These are phyloP conservation scores for Aricia agestis DNA, from an alignment of 1,140 invertebrate genomes.

Conservation along the genomic window DNA sequence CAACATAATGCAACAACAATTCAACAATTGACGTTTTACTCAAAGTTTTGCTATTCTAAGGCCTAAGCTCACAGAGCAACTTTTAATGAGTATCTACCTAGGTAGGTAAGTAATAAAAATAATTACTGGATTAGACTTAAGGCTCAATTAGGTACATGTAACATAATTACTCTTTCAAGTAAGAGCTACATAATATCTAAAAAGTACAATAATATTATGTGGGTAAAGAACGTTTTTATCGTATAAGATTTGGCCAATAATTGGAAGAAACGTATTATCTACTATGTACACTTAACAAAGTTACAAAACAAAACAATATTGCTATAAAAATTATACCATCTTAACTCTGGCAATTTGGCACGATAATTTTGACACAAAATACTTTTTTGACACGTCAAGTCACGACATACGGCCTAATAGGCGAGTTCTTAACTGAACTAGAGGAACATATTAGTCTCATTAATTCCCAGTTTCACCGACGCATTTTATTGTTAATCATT, in stretches of 20 bases:
- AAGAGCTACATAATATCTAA: too few relatives aligned
- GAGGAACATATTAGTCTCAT: constrained; percentile 35
- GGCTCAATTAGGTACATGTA: too few relatives aligned
- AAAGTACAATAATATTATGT: too few relatives aligned
- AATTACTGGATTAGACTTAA: too few relatives aligned
- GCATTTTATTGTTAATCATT: constrained; percentile 8
- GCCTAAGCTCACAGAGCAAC: too few relatives aligned
- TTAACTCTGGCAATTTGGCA: background rate
- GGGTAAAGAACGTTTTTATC: background rate
- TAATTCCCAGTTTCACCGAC: constrained; percentile 6
- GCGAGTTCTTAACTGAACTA: constrained; percentile 25
- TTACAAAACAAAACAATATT: background rate
- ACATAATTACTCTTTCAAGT: too few relatives aligned
- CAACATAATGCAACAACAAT: too few relatives aligned
- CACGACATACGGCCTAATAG: constrained; percentile 31
- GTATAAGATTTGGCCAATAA: background rate
- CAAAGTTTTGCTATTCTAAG: too few relatives aligned
- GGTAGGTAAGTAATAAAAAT: too few relatives aligned
- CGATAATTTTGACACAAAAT: constrained; percentile 26
- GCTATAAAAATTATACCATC: background rate
- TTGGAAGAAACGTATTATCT: constrained; percentile 8
- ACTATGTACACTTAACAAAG: background rate
- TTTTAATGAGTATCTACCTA: too few relatives aligned
- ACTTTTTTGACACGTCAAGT: constrained; percentile 33
- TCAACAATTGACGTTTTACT: too few relatives aligned